Conservation (phyloP, 2,797 vertebrate genomes). For the Threskiornis aethiopicus region DNA sequence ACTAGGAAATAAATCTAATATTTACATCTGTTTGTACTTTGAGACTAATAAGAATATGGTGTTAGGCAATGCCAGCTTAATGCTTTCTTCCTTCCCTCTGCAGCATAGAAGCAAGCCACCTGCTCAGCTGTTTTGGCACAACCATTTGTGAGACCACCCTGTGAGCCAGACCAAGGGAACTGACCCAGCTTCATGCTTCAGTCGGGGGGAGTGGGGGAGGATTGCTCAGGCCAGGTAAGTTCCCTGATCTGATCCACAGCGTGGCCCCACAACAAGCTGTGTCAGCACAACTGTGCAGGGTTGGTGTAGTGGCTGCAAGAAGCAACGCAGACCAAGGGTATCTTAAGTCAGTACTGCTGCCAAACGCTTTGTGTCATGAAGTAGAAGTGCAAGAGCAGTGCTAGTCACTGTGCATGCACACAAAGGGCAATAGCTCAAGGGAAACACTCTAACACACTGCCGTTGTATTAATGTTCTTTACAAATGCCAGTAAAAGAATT, state of each 20-base stretch:
- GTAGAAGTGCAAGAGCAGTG: background rate
- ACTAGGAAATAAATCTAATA: conserved; percentile 6
- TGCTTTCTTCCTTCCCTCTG: background rate
- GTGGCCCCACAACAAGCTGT: background rate
- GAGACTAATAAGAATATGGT: background rate
- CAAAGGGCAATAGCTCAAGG: background rate
- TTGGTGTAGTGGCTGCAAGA: background rate
- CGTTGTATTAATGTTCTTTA: background rate
- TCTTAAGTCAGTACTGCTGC: background rate
- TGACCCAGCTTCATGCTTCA: background rate
- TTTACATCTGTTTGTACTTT: background rate
- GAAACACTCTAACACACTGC: background rate
- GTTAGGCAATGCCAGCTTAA: background rate
- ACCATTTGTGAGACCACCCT: background rate
- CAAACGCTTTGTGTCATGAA: background rate
- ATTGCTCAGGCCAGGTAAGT: background rate
- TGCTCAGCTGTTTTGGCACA: background rate
- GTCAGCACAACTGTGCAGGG: background rate
- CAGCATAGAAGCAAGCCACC: background rate
- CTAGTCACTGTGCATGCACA: background rate
- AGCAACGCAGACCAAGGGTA: background rate
- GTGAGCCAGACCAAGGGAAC: background rate
- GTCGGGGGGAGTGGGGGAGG: background rate
- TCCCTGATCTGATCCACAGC: background rate
- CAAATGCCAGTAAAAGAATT: background rate